Percentiles rank a stretch among this genome's conserved stretches.
Conservation (phyloP, 2,113 vertebrate genomes). For the Ivindomyrus marchei region DNA sequence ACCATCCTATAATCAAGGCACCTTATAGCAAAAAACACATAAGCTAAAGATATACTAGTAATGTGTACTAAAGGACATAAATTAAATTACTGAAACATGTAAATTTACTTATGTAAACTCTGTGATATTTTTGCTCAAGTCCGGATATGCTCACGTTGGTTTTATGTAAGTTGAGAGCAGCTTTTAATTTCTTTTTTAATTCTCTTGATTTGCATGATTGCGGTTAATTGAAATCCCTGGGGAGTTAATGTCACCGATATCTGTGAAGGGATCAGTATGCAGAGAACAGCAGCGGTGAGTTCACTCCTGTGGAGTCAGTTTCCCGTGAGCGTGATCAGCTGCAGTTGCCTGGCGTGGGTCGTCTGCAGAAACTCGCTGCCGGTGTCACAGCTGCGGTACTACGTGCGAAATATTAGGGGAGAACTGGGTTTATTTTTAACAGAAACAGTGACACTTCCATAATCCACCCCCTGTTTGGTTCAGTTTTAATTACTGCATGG, state of each 20-base stretch:
- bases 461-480: conserved; percentile 30
- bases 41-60: not conserved
- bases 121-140: not conserved
- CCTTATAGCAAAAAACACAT: not conserved
- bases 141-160: not conserved
- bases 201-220: not conserved
- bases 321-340: not conserved
- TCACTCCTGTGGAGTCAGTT: not conserved
- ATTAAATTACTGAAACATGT: not conserved
- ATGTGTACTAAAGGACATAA: not conserved
- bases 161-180: not conserved
- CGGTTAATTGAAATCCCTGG: not conserved
- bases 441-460: not conserved
- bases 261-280: not conserved
- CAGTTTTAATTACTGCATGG: conserved; percentile 48
- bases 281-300: not conserved
- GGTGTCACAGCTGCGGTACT: not conserved
- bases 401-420: not conserved
- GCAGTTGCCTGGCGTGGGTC: not conserved
- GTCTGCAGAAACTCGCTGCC: not conserved
- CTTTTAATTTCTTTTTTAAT: not conserved
- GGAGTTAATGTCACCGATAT: not conserved
- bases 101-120: not conserved
- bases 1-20: not conserved
- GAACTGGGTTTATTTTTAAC: not conserved